These are phyloP conservation scores for Sebastes elongatus DNA, from an alignment of 2,797 vertebrate species.

Conservation along the genomic window DNA sequence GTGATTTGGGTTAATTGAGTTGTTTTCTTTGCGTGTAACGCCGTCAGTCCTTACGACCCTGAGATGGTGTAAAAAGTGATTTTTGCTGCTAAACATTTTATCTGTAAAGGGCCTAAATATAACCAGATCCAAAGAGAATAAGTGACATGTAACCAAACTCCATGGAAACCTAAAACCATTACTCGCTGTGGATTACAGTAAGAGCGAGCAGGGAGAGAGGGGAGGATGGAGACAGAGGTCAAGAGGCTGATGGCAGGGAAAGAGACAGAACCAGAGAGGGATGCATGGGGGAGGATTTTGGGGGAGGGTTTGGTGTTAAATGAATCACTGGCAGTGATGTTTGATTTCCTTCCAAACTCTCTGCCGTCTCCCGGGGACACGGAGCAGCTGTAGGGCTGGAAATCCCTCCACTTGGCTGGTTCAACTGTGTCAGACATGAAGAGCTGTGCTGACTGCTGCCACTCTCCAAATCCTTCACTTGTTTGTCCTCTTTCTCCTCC, in stretches of 20 bases:
- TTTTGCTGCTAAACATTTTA: neutral
- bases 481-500: neutral
- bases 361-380: constrained; percentile 31
- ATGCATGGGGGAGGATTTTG: constrained; percentile 8
- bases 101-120: neutral
- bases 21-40: neutral
- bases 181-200: constrained; percentile 35
- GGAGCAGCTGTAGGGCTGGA: constrained; percentile 58
- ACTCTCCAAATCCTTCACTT: constrained; percentile 1
- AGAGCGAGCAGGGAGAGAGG: neutral
- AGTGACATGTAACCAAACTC: neutral
- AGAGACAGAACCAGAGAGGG: constrained; percentile 22
- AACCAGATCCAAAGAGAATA: neutral
- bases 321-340: constrained; percentile 47
- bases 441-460: constrained; percentile 16
- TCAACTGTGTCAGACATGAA: constrained; percentile 39
- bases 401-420: constrained; percentile 39
- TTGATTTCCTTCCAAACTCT: constrained; percentile 59
- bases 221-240: constrained; percentile 22
- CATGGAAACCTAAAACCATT: constrained; percentile 28
- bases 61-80: neutral
- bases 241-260: constrained; percentile 28
- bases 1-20: neutral
- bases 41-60: neutral
- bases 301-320: constrained; percentile 28